Evolutionary conservation across 2,888 invertebrate genomes (phyloP), one percentile per base, ranked within the genome.

Genomic region (Eledona agricola): DNA sequence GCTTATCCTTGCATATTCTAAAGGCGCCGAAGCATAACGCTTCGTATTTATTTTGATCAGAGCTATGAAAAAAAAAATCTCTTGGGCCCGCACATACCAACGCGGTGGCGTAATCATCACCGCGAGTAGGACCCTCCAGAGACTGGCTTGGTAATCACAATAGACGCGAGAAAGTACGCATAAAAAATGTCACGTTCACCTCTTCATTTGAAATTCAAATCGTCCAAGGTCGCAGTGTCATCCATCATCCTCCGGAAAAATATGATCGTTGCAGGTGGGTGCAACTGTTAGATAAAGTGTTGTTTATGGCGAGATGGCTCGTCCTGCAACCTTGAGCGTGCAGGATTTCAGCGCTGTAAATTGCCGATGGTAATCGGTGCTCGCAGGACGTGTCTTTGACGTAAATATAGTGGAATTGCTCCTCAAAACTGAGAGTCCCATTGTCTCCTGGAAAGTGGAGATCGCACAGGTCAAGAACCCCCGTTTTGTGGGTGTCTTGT

Each of bases 291-390:
- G 35, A 22, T 35, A 35, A 35, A 35, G 31, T 35, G 35, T 22
- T 35, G 16, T 35, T 35, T 35, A 35, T 35, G 35, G n/a, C 31
- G 31, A 31, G 31, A 31, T 31, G 31, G 31, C 12, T 31, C 31
- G 31, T 31, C 17, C 31, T 31, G 28, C 15, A 31, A 31, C 31
- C 31, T 31, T 31, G 31, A 31, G 17, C 31, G 35, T 20, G 35
- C 35, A 35, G 35, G 35, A 35, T 20, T 35, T 19, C 35, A 11
- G 16, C 35, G 11, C 35, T 9, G 35, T 35, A 35, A 35, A 35
- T 35, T 35, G 35, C 22, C 20, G 35, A 35, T 22, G 35, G 35
- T 35, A 35, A 35, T 35, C 35, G 20, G 35, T 22, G 20, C 6
- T 16, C 35, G 11, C 22, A 22, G n/a, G 28, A 28, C 11, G 35